Conservation (phyloP, 2,113 vertebrate species). For the Scomber colias region DNA sequence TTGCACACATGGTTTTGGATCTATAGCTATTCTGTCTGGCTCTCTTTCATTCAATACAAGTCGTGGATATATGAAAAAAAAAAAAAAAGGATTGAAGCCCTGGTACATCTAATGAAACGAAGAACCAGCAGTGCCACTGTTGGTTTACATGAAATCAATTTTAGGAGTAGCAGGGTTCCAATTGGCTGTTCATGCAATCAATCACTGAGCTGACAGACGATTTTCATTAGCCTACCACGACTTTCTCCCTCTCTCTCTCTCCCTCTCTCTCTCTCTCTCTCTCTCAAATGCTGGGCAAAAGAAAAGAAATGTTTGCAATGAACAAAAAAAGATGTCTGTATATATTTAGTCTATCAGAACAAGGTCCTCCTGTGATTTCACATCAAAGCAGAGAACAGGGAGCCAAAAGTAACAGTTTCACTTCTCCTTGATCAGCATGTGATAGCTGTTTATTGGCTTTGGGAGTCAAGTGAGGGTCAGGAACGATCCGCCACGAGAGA, state of each 20-base stretch:
- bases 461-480: conserved; percentile 74
- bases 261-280: neutral
- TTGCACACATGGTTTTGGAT: conserved; percentile 92
- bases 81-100: conserved; percentile 52
- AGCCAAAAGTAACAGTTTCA: conserved; percentile 86
- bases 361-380: conserved; percentile 71
- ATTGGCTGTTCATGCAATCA: conserved; percentile 90
- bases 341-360: conserved; percentile 83
- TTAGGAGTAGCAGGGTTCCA: conserved; percentile 82
- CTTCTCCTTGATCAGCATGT: conserved; percentile 81
- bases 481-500: conserved; percentile 63
- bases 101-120: conserved; percentile 91
- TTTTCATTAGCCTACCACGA: conserved; percentile 81
- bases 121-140: conserved; percentile 80
- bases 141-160: conserved; percentile 90
- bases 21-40: conserved; percentile 80
- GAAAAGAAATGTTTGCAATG: conserved; percentile 66
- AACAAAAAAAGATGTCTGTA: conserved; percentile 77
- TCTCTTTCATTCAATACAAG: conserved; percentile 55
- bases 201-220: conserved; percentile 83
- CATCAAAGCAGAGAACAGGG: conserved; percentile 80
- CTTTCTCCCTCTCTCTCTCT: neutral
- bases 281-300: conserved; percentile 33
- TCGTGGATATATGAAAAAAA: conserved; percentile 15
- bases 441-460: conserved; percentile 83